Conservation (phyloP, 1,140 invertebrate genomes). For the Lineus longissimus region DNA sequence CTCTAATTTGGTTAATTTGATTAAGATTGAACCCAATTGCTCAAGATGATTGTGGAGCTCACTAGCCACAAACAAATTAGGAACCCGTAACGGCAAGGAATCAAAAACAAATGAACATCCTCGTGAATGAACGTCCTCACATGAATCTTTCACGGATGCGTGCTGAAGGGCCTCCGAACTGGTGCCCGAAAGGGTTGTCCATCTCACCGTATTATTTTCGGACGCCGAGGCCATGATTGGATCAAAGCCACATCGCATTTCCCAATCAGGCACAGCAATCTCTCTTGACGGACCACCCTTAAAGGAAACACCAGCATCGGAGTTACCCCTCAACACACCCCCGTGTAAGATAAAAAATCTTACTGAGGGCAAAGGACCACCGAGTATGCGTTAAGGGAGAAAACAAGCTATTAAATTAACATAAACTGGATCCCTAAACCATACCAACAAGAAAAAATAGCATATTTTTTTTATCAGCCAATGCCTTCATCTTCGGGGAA, state of each 20-base stretch:
- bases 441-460: background rate
- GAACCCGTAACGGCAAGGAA: constrained; percentile 3
- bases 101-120: background rate
- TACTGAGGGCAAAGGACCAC: background rate
- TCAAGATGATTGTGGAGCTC: constrained; percentile 4
- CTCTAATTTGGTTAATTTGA: background rate
- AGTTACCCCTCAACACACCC: too few relatives aligned
- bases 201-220: background rate
- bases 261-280: too few relatives aligned
- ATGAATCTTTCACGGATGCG: too few relatives aligned
- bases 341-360: too few relatives aligned
- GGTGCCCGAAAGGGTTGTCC: background rate
- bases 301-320: too few relatives aligned
- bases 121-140: too few relatives aligned
- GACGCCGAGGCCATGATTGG: background rate
- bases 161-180: too few relatives aligned
- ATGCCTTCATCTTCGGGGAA: background rate
- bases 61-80: constrained; percentile 14
- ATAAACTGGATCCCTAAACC: background rate
- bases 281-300: too few relatives aligned
- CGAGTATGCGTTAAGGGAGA: background rate
- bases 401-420: too few relatives aligned
- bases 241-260: background rate
- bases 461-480: background rate
- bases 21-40: background rate